A percentile compares a stretch with the other conserved stretches of the same genome.
These are phyloP conservation scores for Busseola fusca DNA, from an alignment of 2,888 invertebrate species.

Conservation along the genomic window DNA sequence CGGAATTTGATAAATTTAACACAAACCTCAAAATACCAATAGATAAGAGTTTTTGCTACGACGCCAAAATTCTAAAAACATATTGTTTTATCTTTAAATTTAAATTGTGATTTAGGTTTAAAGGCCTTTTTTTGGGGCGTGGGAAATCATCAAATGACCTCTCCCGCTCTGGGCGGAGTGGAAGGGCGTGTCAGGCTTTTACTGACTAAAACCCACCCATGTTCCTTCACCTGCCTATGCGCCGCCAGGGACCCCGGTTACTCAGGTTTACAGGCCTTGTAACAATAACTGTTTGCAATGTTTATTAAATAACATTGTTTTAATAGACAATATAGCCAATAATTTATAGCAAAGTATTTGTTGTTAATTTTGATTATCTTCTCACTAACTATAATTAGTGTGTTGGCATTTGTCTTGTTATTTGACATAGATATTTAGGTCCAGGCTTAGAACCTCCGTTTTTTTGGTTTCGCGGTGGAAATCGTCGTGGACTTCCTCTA, in stretches of 20 bases:
- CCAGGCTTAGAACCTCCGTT: too few species aligned
- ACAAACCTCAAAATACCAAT: conserved; percentile 8
- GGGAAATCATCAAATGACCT: too few species aligned
- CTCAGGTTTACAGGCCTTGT: conserved; percentile 29
- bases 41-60: conserved; percentile 4
- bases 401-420: conserved; percentile 11
- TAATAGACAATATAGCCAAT: conserved; percentile 17
- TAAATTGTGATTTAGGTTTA: background rate
- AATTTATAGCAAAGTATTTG: background rate
- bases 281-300: conserved; percentile 7
- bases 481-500: too few species aligned
- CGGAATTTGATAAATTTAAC: conserved; percentile 9
- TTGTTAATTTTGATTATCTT: conserved; percentile 20
- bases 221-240: too few species aligned
- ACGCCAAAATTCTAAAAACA: background rate
- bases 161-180: too few species aligned
- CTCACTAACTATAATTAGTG: background rate
- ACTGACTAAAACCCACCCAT: too few species aligned
- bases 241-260: too few species aligned
- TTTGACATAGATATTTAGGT: conserved; percentile 20
- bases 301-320: conserved; percentile 7
- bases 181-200: too few species aligned
- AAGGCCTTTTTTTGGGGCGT: too few species aligned
- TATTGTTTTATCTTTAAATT: conserved; percentile 8
- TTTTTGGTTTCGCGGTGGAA: too few species aligned